A percentile compares a stretch with the other conserved stretches of the same genome.
Conservation (phyloP, 2,888 invertebrate species). For the Heteropelma amictum region DNA sequence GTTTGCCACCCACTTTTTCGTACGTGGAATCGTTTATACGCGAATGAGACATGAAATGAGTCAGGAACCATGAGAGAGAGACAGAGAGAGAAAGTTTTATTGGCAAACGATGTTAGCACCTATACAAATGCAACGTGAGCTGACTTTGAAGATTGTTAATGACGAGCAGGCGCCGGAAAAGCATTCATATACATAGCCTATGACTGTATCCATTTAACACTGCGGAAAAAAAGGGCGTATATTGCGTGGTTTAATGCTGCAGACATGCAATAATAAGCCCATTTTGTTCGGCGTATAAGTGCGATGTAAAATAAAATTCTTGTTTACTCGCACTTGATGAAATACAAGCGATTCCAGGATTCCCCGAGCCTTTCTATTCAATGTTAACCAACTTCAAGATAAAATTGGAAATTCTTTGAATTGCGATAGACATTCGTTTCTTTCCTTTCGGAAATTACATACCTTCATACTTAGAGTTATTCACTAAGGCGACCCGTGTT, state of each 20-base stretch:
- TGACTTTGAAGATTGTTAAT: conserved; percentile 40
- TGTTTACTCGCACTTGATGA: not conserved
- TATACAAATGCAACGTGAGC: conserved; percentile 14
- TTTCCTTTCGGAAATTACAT: not conserved
- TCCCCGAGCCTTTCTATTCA: not conserved
- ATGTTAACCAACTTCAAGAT: not conserved
- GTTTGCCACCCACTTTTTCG: conserved; percentile 29
- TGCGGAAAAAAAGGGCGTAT: not conserved
- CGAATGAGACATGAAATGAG: not conserved
- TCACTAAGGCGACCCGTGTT: too few species aligned
- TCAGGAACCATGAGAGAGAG: conserved; percentile 4
- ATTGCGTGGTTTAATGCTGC: not conserved
- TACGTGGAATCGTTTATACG: conserved; percentile 47
- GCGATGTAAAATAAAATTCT: not conserved
- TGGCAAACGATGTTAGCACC: conserved; percentile 31
- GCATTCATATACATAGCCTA: not conserved
- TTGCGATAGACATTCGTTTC: not conserved
- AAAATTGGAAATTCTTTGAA: conserved; percentile 26
- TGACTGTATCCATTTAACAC: too few species aligned
- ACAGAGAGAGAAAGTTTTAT: not conserved
- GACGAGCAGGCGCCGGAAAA: conserved; percentile 32
- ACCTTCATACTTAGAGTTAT: too few species aligned
- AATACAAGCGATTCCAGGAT: conserved; percentile 11
- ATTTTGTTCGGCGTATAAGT: conserved; percentile 2
- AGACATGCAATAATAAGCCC: not conserved